These are phyloP conservation scores for Arenicola marina DNA, from an alignment of 2,888 invertebrate genomes.

Conservation along the genomic window DNA sequence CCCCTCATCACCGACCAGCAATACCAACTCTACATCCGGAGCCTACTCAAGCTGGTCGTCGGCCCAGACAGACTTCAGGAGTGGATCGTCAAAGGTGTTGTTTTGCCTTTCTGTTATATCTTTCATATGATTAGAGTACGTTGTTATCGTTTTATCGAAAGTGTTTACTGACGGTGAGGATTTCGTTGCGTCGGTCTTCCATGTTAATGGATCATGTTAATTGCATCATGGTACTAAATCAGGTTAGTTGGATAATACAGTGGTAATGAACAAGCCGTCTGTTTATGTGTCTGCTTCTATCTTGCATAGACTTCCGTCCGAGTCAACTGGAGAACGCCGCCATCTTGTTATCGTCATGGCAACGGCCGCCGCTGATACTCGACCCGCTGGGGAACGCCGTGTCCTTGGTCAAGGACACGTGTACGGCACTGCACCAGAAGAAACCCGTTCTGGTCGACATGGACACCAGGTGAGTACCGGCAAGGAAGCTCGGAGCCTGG, in stretches of 20 bases:
- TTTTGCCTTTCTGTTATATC: background rate
- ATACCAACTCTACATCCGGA: slow-evolving; percentile 51
- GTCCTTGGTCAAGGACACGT: slow-evolving; percentile 44
- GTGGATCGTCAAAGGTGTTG: slow-evolving; percentile 55
- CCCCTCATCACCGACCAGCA: slow-evolving; percentile 47
- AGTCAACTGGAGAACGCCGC: slow-evolving; percentile 59
- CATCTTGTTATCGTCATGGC: slow-evolving; percentile 54
- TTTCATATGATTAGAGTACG: too few relatives aligned
- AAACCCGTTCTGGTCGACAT: slow-evolving; percentile 50
- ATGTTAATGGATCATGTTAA: too few relatives aligned
- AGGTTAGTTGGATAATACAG: too few relatives aligned
- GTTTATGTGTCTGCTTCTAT: too few relatives aligned
- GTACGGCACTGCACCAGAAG: slow-evolving; percentile 39
- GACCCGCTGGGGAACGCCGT: slow-evolving; percentile 56
- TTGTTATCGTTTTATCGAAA: slow-evolving; percentile 7
- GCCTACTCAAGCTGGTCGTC: slow-evolving; percentile 54
- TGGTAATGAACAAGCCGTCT: too few relatives aligned
- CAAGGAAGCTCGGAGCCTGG: too few relatives aligned
- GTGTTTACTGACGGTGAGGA: too few relatives aligned
- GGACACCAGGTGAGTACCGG: slow-evolving; percentile 52
- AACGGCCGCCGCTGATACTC: slow-evolving; percentile 56
- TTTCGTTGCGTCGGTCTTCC: too few relatives aligned
- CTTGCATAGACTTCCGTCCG: slow-evolving; percentile 57
- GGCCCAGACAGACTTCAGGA: slow-evolving; percentile 48
- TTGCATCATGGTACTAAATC: too few relatives aligned